Base-by-base conservation (phyloP, 2,888 invertebrate genomes). In the Yponomeuta plumbellus region DNA sequence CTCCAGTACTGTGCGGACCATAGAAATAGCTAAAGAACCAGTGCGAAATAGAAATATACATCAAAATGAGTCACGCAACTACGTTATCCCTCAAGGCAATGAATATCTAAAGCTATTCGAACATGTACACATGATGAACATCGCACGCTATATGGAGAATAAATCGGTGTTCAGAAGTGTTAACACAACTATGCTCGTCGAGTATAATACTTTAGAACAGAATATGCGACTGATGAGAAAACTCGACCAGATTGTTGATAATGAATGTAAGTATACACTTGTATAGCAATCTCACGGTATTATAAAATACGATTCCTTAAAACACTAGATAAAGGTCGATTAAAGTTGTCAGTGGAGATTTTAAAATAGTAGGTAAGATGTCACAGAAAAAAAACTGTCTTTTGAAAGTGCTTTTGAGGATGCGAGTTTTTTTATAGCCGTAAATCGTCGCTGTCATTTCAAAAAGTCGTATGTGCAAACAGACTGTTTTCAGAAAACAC, bases 91-190 rank as follows among this genome's bases (percentile, higher is more conserved):
- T 0, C 69, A 74, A n/a, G 80, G 76, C 0, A 77, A 81, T 1
- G 75, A 75, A 0, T 85, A 76, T 67, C 67, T 80, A 0, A 69
- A 76, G 10, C 69, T 88, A 11, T 87, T 88, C 70, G 75, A 75
- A 69, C 77, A 77, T 11, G 61, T 70, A 17, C 70, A 73, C 22
- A 70, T 71, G 10, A 72, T 70, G 13, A 62, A 20, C 3, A 11
- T 72, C 11, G 70, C 76, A 40, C 66, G 68, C 65, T 71, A 73
- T 21, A 58, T 79, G 58, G 83, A 85, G 61, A 84, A 85, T 61
- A 88, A 88, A 58, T 76, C 79, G 0, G 71, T 0, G 70, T 67
- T 73, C 22, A 63, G n/a, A 13, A 44, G 22, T 23, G 64, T 72
- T 0, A 62, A 52, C 2, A 73, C 73, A 0, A 67, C 70, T 0